These are phyloP conservation scores for Drosophila leontia DNA, from an alignment of 1,140 invertebrate genomes.

Conservation along the genomic window DNA sequence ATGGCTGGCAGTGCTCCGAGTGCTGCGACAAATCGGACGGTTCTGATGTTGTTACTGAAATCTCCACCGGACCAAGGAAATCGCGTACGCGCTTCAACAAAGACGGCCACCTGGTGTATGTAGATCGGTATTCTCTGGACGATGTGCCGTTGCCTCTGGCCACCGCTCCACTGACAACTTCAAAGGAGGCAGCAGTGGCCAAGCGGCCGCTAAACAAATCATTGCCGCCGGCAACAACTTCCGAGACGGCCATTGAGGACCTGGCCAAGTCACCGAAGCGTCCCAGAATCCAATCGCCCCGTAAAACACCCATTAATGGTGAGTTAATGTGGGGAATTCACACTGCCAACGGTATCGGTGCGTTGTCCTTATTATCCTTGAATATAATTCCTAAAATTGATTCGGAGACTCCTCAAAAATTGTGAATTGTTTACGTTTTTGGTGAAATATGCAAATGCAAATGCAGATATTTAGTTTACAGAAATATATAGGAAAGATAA, in stretches of 20 bases:
- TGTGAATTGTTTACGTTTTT: neutral
- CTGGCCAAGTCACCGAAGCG: conserved; percentile 60
- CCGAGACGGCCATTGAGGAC: conserved; percentile 51
- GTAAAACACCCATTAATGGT: conserved; percentile 70
- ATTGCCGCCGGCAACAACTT: conserved; percentile 41
- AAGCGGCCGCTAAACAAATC: conserved; percentile 65
- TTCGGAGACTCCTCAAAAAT: too few species aligned
- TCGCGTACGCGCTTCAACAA: conserved; percentile 91
- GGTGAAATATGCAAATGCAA: neutral
- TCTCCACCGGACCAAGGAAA: conserved; percentile 91
- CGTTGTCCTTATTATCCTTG: neutral
- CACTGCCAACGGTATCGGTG: neutral
- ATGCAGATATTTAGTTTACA: neutral
- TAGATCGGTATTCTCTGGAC: conserved; percentile 68
- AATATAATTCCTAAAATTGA: neutral
- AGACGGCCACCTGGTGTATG: conserved; percentile 85
- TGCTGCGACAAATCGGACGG: conserved; percentile 94
- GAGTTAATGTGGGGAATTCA: conserved; percentile 3
- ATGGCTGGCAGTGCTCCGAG: conserved; percentile 97
- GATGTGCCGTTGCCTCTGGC: conserved; percentile 46
- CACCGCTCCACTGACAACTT: neutral
- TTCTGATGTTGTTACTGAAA: conserved; percentile 90
- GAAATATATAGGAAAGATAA: neutral
- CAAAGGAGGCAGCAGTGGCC: conserved; percentile 33
- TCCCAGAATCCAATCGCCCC: conserved; percentile 57